Percentiles rank a stretch among this genome's conserved stretches.
These are phyloP conservation scores for Cataglyphis rosenhaueri DNA, from an alignment of 2,888 invertebrate genomes.

Conservation along the genomic window DNA sequence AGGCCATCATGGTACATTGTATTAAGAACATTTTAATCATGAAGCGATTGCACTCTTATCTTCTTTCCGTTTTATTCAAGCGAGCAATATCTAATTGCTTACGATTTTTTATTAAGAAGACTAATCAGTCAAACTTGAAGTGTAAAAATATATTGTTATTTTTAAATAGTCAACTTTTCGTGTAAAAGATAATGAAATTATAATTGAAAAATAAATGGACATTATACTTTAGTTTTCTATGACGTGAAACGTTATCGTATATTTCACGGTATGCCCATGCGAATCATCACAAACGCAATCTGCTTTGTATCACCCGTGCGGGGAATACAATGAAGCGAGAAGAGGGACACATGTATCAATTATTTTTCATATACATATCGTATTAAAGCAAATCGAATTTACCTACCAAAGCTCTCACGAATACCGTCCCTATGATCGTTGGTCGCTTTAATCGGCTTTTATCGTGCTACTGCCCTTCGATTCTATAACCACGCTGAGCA, in stretches of 20 bases:
- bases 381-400: slow-evolving; percentile 37
- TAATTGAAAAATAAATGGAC: background rate
- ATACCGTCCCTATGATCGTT: slow-evolving; percentile 7
- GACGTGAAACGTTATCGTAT: background rate
- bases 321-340: background rate
- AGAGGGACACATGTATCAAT: slow-evolving; percentile 20
- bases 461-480: slow-evolving; percentile 16
- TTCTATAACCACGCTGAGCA: slow-evolving; percentile 23
- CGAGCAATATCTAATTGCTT: slow-evolving; percentile 7
- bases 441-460: slow-evolving; percentile 44
- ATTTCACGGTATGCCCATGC: background rate
- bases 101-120: slow-evolving; percentile 9
- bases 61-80: background rate
- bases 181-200: slow-evolving; percentile 4
- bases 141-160: slow-evolving; percentile 3
- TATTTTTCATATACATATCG: slow-evolving; percentile 19
- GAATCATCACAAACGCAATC: slow-evolving; percentile 16
- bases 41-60: slow-evolving; percentile 24
- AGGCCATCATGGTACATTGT: slow-evolving; percentile 18
- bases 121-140: slow-evolving; percentile 12
- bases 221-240: background rate
- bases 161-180: background rate
- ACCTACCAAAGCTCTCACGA: slow-evolving; percentile 19
- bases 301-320: background rate
- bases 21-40: slow-evolving; percentile 49